Conservation (phyloP, 2,888 invertebrate genomes). For the Volucella inflata region DNA sequence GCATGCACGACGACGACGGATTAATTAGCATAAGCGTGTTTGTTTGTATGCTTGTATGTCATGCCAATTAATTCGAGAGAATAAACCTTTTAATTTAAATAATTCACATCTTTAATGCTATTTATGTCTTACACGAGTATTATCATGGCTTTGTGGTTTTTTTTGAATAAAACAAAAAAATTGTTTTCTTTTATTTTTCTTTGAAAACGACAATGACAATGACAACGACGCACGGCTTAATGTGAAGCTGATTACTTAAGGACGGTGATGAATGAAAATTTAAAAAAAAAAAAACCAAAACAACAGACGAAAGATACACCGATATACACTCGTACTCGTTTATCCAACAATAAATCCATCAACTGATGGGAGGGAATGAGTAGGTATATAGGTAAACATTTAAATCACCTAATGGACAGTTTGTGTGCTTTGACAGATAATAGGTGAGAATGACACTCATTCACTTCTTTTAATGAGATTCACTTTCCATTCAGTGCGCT, state of each 20-base stretch:
- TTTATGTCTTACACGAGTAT: constrained; percentile 9
- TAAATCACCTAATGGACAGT: too few species aligned
- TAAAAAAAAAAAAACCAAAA: too few species aligned
- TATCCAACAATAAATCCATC: too few species aligned
- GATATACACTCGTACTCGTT: too few species aligned
- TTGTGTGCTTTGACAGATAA: background rate
- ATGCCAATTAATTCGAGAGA: constrained; percentile 49
- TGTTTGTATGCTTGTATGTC: constrained; percentile 38
- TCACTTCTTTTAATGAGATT: constrained; percentile 45
- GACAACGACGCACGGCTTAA: background rate
- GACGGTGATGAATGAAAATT: background rate
- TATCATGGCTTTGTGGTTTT: background rate
- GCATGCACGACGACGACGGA: background rate
- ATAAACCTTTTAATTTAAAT: constrained; percentile 37
- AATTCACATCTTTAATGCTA: constrained; percentile 31
- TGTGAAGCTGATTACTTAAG: background rate
- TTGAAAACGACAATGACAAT: too few species aligned
- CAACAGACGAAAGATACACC: too few species aligned
- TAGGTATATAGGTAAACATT: too few species aligned
- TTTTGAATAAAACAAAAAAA: too few species aligned
- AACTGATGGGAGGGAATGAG: too few species aligned
- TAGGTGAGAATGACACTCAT: constrained; percentile 52
- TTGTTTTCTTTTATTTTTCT: too few species aligned
- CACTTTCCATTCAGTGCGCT: constrained; percentile 35
- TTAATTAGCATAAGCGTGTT: constrained; percentile 59